Conservation (phyloP, 2,797 vertebrate species). For the Myotis daubentonii region DNA sequence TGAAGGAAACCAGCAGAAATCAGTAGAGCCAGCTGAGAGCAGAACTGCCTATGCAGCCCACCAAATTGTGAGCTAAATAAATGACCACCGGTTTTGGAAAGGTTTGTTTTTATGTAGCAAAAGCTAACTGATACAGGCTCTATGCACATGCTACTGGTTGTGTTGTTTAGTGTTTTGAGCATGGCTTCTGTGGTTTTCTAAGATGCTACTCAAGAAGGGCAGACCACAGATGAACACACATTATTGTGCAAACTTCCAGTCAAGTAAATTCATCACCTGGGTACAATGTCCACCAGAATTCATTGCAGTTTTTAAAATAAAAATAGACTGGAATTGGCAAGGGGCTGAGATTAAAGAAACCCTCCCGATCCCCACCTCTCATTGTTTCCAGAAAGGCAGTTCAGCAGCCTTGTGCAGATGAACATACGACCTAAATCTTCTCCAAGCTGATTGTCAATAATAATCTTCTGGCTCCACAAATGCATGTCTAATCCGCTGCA, state of each 20-base stretch:
- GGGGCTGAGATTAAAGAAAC: slow-evolving; percentile 6
- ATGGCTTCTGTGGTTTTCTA: not conserved
- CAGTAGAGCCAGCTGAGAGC: not conserved
- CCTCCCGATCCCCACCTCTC: slow-evolving; percentile 3
- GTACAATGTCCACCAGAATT: not conserved
- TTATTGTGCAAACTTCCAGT: not conserved
- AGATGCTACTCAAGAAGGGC: not conserved
- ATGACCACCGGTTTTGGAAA: not conserved
- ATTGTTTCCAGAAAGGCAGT: slow-evolving; percentile 52
- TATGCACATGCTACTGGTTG: not conserved
- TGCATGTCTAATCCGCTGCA: slow-evolving; percentile 41
- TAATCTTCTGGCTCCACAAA: slow-evolving; percentile 62
- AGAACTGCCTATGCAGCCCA: not conserved
- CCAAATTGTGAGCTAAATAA: not conserved
- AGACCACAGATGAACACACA: slow-evolving; percentile 14
- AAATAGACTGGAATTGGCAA: not conserved
- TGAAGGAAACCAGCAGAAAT: slow-evolving; percentile 12
- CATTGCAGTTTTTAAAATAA: not conserved
- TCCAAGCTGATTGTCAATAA: slow-evolving; percentile 66
- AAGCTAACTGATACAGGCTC: not conserved
- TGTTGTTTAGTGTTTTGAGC: not conserved
- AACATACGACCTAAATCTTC: slow-evolving; percentile 66
- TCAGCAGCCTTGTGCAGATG: slow-evolving; percentile 35
- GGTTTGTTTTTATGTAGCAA: not conserved
- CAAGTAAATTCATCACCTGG: not conserved